Percentiles rank a stretch among this genome's conserved stretches.
These are phyloP conservation scores for Chrysomela aeneicollis DNA, from an alignment of 2,888 invertebrate genomes.

Conservation along the genomic window DNA sequence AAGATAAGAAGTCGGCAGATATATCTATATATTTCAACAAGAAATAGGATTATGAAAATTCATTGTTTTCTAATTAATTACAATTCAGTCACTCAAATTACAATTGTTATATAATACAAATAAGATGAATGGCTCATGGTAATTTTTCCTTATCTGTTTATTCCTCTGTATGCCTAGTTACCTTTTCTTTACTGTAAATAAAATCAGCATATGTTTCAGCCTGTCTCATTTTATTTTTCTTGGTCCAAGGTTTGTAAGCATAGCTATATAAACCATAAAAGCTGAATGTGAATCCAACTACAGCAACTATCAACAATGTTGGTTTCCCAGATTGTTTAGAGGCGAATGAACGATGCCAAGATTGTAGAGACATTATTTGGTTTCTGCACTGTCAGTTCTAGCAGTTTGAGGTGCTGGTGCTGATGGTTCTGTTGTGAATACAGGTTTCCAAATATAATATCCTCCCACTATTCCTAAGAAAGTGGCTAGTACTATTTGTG, in stretches of 20 bases:
- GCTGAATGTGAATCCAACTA: constrained; percentile 39
- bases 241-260: constrained; percentile 45
- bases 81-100: too few relatives aligned
- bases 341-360: constrained; percentile 27
- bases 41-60: neutral
- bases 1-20: neutral
- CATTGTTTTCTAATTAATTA: too few relatives aligned
- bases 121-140: too few relatives aligned
- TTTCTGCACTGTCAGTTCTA: neutral
- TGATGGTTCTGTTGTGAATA: constrained; percentile 43
- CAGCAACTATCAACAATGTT: constrained; percentile 41
- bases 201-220: constrained; percentile 37
- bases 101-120: too few relatives aligned
- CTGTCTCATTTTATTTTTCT: constrained; percentile 18
- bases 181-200: constrained; percentile 34
- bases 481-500: constrained; percentile 52
- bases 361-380: constrained; percentile 29
- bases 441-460: constrained; percentile 60
- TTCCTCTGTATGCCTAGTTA: neutral
- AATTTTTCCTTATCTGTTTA: neutral
- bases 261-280: constrained; percentile 40
- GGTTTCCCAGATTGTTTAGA: constrained; percentile 47
- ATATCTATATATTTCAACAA: neutral
- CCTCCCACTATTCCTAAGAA: constrained; percentile 56
- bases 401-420: neutral